Percentiles rank a stretch among this genome's conserved stretches.
phyloP scores from a whole-genome alignment of 2,113 vertebrate genomes.

The Guaruba guarouba region DNA sequence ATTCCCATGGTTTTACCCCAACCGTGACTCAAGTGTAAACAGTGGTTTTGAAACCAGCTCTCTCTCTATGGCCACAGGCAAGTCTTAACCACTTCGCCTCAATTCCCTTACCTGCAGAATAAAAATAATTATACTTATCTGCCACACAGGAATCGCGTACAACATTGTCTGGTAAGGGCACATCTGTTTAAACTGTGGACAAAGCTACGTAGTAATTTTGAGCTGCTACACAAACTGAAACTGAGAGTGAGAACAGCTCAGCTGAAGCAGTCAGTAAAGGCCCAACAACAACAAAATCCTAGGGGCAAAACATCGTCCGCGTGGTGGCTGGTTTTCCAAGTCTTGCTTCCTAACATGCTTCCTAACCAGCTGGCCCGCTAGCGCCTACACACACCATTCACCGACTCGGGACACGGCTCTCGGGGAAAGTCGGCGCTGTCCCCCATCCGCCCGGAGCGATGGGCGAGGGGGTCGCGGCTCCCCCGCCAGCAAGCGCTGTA shows the following conservation, averaged over 20 bases:
- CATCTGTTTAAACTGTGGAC: neutral
- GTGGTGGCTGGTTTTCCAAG: neutral
- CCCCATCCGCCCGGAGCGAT: rapidly evolving
- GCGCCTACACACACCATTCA: rapidly evolving
- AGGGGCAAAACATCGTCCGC: neutral
- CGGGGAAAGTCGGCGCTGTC: rapidly evolving
- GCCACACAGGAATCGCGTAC: neutral
- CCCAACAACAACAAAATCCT: neutral
- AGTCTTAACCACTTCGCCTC: conserved; percentile 21
- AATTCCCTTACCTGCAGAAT: conserved; percentile 20
- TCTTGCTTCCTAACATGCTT: rapidly evolving
- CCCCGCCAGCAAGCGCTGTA: neutral
- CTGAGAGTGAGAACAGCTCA: neutral
- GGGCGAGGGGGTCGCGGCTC: neutral
- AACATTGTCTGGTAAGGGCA: neutral
- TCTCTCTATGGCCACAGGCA: conserved; percentile 37
- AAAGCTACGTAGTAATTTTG: neutral
- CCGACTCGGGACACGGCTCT: neutral
- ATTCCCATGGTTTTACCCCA: conserved; percentile 48
- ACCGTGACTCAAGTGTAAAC: conserved; percentile 42
- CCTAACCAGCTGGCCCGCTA: neutral
- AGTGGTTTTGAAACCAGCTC: conserved; percentile 32
- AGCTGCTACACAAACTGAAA: conserved; percentile 24
- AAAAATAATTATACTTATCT: conserved; percentile 51
- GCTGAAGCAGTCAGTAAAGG: neutral